phyloP scores from a whole-genome alignment of 2,888 invertebrate species.

The Notodonta dromedarius region DNA sequence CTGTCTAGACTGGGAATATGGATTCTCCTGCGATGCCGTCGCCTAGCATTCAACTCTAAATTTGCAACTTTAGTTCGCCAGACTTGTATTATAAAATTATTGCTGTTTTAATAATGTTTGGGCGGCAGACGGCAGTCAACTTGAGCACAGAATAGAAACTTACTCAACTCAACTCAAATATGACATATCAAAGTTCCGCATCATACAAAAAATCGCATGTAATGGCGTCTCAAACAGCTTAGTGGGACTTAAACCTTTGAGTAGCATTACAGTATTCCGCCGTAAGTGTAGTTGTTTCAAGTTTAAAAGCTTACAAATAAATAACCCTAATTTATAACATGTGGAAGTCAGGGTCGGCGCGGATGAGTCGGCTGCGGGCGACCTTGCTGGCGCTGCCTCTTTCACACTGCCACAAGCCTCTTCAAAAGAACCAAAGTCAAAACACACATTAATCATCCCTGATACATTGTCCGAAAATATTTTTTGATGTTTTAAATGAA shows the following conservation, averaged over 20 bases:
- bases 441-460: conserved; percentile 20
- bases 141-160: too few species aligned
- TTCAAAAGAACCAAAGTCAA: conserved; percentile 18
- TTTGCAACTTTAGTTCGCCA: conserved; percentile 1
- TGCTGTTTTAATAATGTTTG: neutral
- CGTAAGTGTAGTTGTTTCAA: neutral
- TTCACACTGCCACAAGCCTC: conserved; percentile 17
- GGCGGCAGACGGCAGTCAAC: neutral
- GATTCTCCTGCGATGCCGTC: conserved; percentile 15
- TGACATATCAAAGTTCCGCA: too few species aligned
- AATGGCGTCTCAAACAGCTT: too few species aligned
- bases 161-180: too few species aligned
- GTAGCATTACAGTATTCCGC: too few species aligned
- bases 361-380: conserved; percentile 20
- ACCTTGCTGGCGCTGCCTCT: conserved; percentile 19
- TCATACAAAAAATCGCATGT: too few species aligned
- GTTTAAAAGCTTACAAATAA: neutral
- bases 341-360: conserved; percentile 1
- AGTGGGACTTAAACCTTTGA: too few species aligned
- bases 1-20: conserved; percentile 21
- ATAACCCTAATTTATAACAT: conserved; percentile 3
- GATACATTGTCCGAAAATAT: neutral
- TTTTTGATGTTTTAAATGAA: neutral
- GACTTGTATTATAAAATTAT: conserved; percentile 2
- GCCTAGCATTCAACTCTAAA: neutral